Base-by-base conservation (phyloP, 2,113 vertebrate species). In the Lophius piscatorius region DNA sequence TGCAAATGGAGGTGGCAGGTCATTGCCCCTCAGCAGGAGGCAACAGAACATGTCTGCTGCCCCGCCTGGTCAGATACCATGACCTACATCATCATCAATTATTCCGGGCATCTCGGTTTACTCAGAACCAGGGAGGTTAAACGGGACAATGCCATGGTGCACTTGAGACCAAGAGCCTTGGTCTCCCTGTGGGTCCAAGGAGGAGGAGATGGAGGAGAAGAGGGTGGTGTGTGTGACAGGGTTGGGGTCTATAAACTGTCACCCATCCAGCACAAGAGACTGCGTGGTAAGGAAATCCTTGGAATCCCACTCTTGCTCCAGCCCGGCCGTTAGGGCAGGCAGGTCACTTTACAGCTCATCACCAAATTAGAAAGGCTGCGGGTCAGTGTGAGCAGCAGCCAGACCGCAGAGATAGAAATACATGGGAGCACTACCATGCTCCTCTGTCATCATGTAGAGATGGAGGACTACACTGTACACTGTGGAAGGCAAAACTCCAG, bases 31-130 rank as follows among this genome's bases (percentile, higher is more conserved):
- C 76, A 66, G 80, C 74, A 76, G 88, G 82, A 83, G 87, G 82
- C 78, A 34, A 65, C 61, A 58, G 66, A 72, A 79, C 65, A 55
- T 62, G 70, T 78, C 78, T 62, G 68, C 71, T 64, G 81, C 60
- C 83, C 38, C 42, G 65, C 49, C 59, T 63, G 62, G 75, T 74
- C 67, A 71, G 76, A 82, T 85, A 85, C 69, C 80, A 83, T 80
- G 57, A 71, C 73, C 73, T 29, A 67, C 64, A 70, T 67, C 40
- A 29, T 75, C 88, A 92, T 92, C 68, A 92, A 92, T 91, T 90
- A 92, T 92, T 92, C 74, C 81, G 83, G 77, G 60, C 66, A 48
- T 91, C 89, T 93, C 92, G 48, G 11, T 17, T 93, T 92, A 91
- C 91, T 52, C 65, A 71, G 66, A 66, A 70, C 61, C 49, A 31